A percentile compares a stretch with the other conserved stretches of the same genome.
Evolutionary conservation across 2,888 invertebrate genomes (phyloP).

Genomic region (Drosophila emarginata): DNA sequence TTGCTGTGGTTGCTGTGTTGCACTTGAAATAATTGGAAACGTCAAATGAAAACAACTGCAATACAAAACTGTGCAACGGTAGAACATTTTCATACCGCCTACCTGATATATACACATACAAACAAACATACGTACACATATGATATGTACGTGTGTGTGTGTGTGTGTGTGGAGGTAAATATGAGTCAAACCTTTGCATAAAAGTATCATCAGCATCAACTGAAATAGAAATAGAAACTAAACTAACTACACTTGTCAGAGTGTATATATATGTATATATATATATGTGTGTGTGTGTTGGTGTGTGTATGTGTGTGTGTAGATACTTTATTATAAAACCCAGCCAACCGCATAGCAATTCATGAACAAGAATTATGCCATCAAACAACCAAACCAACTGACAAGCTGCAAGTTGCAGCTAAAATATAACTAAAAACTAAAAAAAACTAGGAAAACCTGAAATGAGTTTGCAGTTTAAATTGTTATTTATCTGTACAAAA

Average conservation of each 20-base stretch:
- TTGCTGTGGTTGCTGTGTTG: conserved; percentile 49
- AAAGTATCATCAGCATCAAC: background rate
- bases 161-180: background rate
- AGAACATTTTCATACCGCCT: background rate
- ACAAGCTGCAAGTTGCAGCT: conserved; percentile 5
- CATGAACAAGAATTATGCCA: conserved; percentile 9
- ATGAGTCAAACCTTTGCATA: conserved; percentile 5
- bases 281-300: background rate
- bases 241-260: background rate
- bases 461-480: background rate
- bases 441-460: background rate
- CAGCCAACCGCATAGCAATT: conserved; percentile 14
- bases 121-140: too few species aligned
- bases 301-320: background rate
- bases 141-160: too few species aligned
- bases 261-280: background rate
- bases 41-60: conserved; percentile 36
- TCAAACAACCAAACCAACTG: background rate
- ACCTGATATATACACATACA: background rate
- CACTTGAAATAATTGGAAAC: conserved; percentile 73
- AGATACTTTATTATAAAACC: background rate
- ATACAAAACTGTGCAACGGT: background rate
- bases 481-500: background rate
- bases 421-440: background rate
- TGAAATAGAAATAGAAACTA: background rate